A percentile compares a stretch with the other conserved stretches of the same genome.
phyloP scores from a whole-genome alignment of 1,140 invertebrate genomes.

The Gryllus bimaculatus region DNA sequence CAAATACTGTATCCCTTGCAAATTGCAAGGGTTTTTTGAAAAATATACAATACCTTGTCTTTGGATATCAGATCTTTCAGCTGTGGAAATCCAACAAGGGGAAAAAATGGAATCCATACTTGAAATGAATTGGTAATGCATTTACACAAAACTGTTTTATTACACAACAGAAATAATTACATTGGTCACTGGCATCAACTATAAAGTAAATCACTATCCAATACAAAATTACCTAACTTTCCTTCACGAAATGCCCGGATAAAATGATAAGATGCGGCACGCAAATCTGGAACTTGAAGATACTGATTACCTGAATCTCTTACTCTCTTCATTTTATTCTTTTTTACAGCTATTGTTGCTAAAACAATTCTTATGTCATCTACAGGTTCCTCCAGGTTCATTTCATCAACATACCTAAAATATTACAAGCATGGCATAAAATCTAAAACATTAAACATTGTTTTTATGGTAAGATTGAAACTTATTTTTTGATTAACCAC shows the following conservation, averaged over 20 bases:
- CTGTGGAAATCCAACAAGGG: too few species aligned
- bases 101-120: too few species aligned
- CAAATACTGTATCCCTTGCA: too few species aligned
- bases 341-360: conserved; percentile 12
- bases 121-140: too few species aligned
- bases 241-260: conserved; percentile 19
- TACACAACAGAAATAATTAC: not conserved
- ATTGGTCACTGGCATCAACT: not conserved
- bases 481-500: too few species aligned
- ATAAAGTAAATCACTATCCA: conserved; percentile 6
- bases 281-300: not conserved
- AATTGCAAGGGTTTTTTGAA: too few species aligned
- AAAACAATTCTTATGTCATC: conserved; percentile 18
- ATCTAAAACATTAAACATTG: too few species aligned
- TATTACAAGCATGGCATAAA: not conserved
- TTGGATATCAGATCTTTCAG: too few species aligned
- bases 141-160: too few species aligned
- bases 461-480: too few species aligned
- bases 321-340: conserved; percentile 13
- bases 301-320: conserved; percentile 10
- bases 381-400: conserved; percentile 20
- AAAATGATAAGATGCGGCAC: conserved; percentile 12
- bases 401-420: conserved; percentile 17
- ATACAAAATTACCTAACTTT: conserved; percentile 13
- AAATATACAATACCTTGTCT: too few species aligned